Conservation (phyloP, 2,113 vertebrate species). For the Leuciscus idus region DNA sequence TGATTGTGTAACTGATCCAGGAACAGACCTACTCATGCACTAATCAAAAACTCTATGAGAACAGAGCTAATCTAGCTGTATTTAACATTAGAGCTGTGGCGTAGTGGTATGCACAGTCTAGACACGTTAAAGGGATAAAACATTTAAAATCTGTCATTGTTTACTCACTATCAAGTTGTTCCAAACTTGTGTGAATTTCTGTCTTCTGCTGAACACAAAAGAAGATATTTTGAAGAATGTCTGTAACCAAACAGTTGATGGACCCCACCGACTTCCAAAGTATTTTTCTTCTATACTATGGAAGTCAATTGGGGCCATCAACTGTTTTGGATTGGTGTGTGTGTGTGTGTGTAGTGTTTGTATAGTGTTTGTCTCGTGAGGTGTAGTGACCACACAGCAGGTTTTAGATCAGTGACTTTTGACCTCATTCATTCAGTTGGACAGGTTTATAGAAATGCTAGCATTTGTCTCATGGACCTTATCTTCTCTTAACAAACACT, state of each 20-base stretch:
- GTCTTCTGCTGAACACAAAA: too few species aligned
- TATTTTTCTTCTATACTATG: too few species aligned
- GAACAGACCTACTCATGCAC: neutral
- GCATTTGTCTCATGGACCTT: slow-evolving; percentile 3
- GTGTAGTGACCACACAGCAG: neutral
- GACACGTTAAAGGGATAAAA: neutral
- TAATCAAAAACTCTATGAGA: neutral
- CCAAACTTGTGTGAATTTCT: too few species aligned
- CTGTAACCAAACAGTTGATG: too few species aligned
- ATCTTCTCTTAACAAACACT: slow-evolving; percentile 28
- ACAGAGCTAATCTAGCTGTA: neutral
- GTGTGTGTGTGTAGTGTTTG: neutral
- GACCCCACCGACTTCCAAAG: too few species aligned
- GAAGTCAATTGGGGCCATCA: too few species aligned
- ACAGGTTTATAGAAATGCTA: slow-evolving; percentile 7
- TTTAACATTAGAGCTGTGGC: neutral
- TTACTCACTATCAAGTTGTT: too few species aligned
- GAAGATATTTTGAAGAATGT: too few species aligned
- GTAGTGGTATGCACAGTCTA: neutral
- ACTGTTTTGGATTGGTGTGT: too few species aligned
- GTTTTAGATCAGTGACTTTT: neutral
- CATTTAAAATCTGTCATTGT: too few species aligned
- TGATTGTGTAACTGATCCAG: slow-evolving; percentile 3
- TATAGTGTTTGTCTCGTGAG: neutral
- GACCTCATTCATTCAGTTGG: neutral